A percentile compares a stretch with the other conserved stretches of the same genome.
phyloP scores from a whole-genome alignment of 2,113 vertebrate genomes.

The Pygoscelis adeliae region DNA sequence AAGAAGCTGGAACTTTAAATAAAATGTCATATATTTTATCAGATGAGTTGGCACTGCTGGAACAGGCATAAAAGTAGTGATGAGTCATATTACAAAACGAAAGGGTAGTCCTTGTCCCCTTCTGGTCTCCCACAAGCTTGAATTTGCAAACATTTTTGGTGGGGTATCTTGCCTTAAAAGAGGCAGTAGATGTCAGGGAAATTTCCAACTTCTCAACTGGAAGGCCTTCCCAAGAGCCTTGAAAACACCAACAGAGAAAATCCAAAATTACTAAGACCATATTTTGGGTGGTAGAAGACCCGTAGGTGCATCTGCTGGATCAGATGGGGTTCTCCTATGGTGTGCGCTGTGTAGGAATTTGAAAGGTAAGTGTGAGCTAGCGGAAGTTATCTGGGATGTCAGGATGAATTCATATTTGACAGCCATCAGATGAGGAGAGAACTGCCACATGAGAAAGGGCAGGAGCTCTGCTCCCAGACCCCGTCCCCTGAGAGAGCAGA shows the following conservation, averaged over 20 bases:
- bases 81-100: accelerated
- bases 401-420: background rate
- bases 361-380: background rate
- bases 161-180: background rate
- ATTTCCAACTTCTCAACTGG: background rate
- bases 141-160: background rate
- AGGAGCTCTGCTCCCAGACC: background rate
- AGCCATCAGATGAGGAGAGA: background rate
- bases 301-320: background rate
- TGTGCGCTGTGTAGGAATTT: background rate
- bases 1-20: background rate
- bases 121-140: background rate
- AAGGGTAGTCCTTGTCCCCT: background rate
- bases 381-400: background rate
- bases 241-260: background rate
- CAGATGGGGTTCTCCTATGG: background rate
- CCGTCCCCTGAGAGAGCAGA: background rate
- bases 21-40: background rate
- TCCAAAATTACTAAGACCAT: background rate
- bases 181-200: background rate
- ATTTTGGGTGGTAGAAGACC: background rate
- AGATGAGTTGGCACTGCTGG: background rate
- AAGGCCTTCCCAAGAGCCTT: background rate
- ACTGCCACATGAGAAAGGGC: background rate
- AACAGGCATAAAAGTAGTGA: background rate